Conservation (phyloP, 23 tunicate genomes). For the Ascidia mentula region DNA sequence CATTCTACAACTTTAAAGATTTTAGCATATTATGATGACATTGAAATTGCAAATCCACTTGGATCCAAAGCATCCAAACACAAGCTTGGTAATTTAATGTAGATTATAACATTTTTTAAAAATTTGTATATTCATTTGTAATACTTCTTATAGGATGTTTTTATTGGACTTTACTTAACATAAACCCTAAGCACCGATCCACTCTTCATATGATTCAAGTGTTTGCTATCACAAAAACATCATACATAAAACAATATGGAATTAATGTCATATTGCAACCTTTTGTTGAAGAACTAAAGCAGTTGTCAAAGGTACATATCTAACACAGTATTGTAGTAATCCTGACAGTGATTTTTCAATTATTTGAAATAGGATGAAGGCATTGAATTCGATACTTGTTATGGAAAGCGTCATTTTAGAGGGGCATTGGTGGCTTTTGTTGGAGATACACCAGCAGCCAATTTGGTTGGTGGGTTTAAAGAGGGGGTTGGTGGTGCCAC, state of each 20-base stretch:
- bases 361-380: too few species aligned
- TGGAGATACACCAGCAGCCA: slow-evolving; percentile 13
- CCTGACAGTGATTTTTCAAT: too few species aligned
- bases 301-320: not conserved
- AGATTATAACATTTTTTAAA: not conserved
- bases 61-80: slow-evolving; percentile 15
- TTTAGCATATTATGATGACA: slow-evolving; percentile 22
- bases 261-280: slow-evolving; percentile 6
- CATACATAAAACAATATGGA: slow-evolving; percentile 13
- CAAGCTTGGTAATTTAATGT: slow-evolving; percentile 4
- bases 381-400: too few species aligned
- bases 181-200: slow-evolving; percentile 16
- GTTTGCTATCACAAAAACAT: slow-evolving; percentile 14
- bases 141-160: slow-evolving; percentile 10
- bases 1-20: slow-evolving; percentile 4
- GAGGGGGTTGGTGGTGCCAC: slow-evolving; percentile 25
- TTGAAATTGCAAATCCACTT: slow-evolving; percentile 26
- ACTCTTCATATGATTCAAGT: slow-evolving; percentile 6
- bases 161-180: slow-evolving; percentile 15
- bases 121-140: not conserved
- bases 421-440: slow-evolving; percentile 7
- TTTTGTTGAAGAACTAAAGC: slow-evolving; percentile 7
- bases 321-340: too few species aligned
- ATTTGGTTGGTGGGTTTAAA: slow-evolving; percentile 20
- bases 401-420: slow-evolving; percentile 2